Percentiles rank a stretch among this genome's conserved stretches.
These are phyloP conservation scores for Eucera pruinosa DNA, from an alignment of 2,888 invertebrate genomes.

Conservation along the genomic window DNA sequence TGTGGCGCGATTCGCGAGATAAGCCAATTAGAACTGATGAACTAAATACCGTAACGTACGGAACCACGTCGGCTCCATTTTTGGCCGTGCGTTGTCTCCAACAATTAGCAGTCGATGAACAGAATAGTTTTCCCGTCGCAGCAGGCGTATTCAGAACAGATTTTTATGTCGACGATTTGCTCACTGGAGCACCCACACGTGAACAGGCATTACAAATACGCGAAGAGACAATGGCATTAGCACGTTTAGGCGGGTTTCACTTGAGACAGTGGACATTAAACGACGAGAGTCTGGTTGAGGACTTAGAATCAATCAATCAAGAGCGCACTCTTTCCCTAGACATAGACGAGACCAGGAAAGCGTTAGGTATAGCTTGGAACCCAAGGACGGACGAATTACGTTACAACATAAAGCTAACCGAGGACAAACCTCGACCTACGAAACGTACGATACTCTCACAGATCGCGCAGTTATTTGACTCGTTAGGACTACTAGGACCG, in stretches of 20 bases:
- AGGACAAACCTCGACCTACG: not conserved
- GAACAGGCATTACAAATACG: not conserved
- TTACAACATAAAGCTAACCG: not conserved
- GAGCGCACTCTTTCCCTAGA: not conserved
- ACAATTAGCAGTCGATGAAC: not conserved
- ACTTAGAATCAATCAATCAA: not conserved
- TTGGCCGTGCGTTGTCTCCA: not conserved
- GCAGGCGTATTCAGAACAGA: not conserved
- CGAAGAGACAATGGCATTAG: not conserved
- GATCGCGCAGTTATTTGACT: too few species aligned
- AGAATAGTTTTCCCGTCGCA: not conserved
- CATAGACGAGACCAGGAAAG: too few species aligned
- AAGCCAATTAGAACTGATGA: too few species aligned
- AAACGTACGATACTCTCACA: not conserved
- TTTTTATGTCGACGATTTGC: conserved; percentile 13
- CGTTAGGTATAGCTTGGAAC: conserved; percentile 14
- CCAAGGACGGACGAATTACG: not conserved
- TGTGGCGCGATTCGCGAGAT: too few species aligned
- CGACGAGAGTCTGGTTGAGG: not conserved
- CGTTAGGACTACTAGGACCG: too few species aligned
- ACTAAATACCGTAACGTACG: too few species aligned
- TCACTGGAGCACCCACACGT: not conserved
- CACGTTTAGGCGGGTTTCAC: not conserved
- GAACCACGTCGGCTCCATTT: too few species aligned
- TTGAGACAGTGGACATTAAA: conserved; percentile 12